Evolutionary conservation across 2,113 vertebrate genomes (phyloP).

Genomic region (Ginglymostoma cirratum): DNA sequence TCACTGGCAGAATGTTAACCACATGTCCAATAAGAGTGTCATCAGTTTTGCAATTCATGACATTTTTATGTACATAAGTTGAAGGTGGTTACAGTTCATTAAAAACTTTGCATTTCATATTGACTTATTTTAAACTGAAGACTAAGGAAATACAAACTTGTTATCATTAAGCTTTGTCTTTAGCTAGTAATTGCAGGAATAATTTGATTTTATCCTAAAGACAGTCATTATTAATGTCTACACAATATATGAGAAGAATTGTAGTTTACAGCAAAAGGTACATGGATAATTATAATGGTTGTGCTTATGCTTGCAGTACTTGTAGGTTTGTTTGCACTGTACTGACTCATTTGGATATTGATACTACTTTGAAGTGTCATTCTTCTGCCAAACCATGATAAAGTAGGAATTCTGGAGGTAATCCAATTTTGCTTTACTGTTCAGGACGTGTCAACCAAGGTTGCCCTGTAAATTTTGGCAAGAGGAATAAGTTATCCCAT

Average conservation of each 20-base stretch:
- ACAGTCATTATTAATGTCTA: not conserved
- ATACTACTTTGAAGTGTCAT: conserved; percentile 37
- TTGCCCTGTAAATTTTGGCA: conserved; percentile 21
- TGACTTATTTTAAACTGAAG: not conserved
- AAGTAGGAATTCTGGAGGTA: conserved; percentile 40
- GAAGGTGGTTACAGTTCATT: not conserved
- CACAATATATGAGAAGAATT: not conserved
- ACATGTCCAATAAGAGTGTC: not conserved
- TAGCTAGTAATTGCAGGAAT: not conserved
- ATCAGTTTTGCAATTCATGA: not conserved
- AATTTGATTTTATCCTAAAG: not conserved
- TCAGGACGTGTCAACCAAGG: not conserved
- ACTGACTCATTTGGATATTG: conserved; percentile 24
- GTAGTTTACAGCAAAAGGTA: not conserved
- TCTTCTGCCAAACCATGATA: conserved; percentile 39
- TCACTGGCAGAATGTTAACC: not conserved
- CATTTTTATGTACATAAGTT: not conserved
- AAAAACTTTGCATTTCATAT: not conserved
- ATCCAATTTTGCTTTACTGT: conserved; percentile 5
- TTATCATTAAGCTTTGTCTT: not conserved
- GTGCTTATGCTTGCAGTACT: not conserved
- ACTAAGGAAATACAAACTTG: not conserved
- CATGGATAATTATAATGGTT: not conserved
- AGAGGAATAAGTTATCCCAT: not conserved
- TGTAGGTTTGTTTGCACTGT: not conserved